phyloP scores from a whole-genome alignment of 30 jellyfish, hydroid and myxozoan species.

The Clytia hemisphaerica region DNA sequence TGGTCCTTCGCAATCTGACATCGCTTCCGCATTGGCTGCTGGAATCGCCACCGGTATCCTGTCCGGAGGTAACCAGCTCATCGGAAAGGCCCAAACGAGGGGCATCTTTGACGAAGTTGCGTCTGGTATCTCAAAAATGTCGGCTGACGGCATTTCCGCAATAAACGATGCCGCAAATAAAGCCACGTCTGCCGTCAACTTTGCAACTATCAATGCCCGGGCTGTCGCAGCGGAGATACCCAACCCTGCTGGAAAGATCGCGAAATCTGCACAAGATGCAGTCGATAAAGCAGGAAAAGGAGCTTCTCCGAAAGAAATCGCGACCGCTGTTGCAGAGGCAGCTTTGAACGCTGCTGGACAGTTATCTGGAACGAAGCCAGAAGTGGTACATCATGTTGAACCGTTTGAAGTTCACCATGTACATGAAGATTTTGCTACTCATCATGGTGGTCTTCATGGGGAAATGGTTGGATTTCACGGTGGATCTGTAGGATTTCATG shows the following conservation, averaged over 20 bases:
- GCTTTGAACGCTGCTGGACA: conserved; percentile 67
- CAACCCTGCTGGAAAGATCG: conserved; percentile 1
- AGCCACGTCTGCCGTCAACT: conserved; percentile 25
- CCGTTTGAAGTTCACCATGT: conserved; percentile 2
- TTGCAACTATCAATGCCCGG: conserved; percentile 8
- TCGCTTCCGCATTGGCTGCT: conserved; percentile 92
- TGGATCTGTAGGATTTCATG: neutral
- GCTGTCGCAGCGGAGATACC: conserved; percentile 26
- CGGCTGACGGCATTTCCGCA: conserved; percentile 13
- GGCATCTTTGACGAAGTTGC: conserved; percentile 78
- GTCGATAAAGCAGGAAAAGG: conserved; percentile 70
- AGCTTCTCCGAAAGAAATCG: conserved; percentile 64
- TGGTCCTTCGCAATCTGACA: conserved; percentile 41
- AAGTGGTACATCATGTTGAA: neutral
- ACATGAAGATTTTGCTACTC: conserved; percentile 12
- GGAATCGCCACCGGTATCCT: conserved; percentile 89
- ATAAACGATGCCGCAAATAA: conserved; percentile 1
- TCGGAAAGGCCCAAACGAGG: conserved; percentile 57
- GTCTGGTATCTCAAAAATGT: conserved; percentile 35
- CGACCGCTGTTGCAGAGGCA: conserved; percentile 76
- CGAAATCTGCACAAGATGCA: conserved; percentile 33
- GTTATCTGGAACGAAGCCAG: neutral
- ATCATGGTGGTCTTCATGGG: neutral
- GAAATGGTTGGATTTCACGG: neutral
- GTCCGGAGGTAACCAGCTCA: conserved; percentile 79